phyloP scores from a whole-genome alignment of 2,888 invertebrate species.

The Cataglyphis albicans region DNA sequence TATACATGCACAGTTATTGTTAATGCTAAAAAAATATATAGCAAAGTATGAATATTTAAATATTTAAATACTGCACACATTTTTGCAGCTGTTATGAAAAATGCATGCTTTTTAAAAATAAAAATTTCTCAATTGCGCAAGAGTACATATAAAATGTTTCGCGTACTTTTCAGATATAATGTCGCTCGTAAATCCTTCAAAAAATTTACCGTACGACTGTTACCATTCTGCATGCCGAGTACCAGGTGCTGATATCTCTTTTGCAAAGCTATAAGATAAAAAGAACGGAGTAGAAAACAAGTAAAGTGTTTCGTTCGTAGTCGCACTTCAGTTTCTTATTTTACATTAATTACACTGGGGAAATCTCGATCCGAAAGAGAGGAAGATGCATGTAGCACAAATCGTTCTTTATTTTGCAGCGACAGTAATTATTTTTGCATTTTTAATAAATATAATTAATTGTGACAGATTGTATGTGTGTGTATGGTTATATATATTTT shows the following conservation, averaged over 20 bases:
- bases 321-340: constrained; percentile 62
- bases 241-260: constrained; percentile 48
- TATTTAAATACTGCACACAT: neutral
- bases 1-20: neutral
- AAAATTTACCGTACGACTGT: constrained; percentile 36
- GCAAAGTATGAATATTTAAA: neutral
- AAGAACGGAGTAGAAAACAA: constrained; percentile 22
- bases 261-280: neutral
- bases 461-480: constrained; percentile 27
- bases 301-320: constrained; percentile 18
- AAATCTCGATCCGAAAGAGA: constrained; percentile 32
- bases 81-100: neutral
- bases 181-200: constrained; percentile 50
- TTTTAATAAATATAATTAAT: constrained; percentile 59
- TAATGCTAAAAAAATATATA: neutral
- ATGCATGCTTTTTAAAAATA: neutral
- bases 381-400: neutral
- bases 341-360: constrained; percentile 67
- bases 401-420: constrained; percentile 32
- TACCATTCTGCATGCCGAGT: constrained; percentile 21
- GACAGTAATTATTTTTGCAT: constrained; percentile 53
- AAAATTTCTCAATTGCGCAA: constrained; percentile 32
- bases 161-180: constrained; percentile 9
- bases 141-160: constrained; percentile 28
- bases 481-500: neutral